Conservation (phyloP, 2,113 vertebrate species). For the Notothenia rossii region DNA sequence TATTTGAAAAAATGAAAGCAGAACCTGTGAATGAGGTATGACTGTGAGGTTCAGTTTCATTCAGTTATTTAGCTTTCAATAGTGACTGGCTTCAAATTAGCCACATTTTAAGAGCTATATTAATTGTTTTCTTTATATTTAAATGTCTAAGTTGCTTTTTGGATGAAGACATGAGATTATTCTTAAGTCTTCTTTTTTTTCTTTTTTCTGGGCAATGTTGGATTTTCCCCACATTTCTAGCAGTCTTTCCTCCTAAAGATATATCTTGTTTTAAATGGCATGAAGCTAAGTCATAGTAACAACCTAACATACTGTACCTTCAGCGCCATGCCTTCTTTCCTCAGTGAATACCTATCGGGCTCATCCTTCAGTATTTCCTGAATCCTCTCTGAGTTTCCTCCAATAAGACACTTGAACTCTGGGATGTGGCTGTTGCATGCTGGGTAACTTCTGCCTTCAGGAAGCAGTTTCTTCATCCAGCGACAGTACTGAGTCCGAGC, state of each 20-base stretch:
- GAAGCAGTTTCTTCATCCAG: slow-evolving; percentile 38
- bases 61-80: no score
- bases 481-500: slow-evolving; percentile 55
- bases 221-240: neutral
- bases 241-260: neutral
- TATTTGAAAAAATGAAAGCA: neutral
- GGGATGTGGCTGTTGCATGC: slow-evolving; percentile 15
- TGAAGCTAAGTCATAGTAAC: neutral
- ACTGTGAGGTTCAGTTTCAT: no score
- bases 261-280: neutral
- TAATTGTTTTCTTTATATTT: no score
- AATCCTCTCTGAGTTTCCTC: slow-evolving; percentile 58
- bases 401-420: slow-evolving; percentile 72
- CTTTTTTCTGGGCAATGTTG: no score
- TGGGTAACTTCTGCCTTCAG: slow-evolving; percentile 1
- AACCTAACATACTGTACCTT: slow-evolving; percentile 53
- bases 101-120: no score
- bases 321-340: slow-evolving; percentile 57
- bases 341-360: slow-evolving; percentile 63
- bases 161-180: no score
- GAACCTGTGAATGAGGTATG: neutral
- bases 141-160: no score
- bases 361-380: slow-evolving; percentile 72
- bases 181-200: no score
- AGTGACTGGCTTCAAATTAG: no score